Percentiles rank a stretch among this genome's conserved stretches.
These are phyloP conservation scores for Hoplostethus atlanticus DNA, from an alignment of 2,797 vertebrate genomes.

Conservation along the genomic window DNA sequence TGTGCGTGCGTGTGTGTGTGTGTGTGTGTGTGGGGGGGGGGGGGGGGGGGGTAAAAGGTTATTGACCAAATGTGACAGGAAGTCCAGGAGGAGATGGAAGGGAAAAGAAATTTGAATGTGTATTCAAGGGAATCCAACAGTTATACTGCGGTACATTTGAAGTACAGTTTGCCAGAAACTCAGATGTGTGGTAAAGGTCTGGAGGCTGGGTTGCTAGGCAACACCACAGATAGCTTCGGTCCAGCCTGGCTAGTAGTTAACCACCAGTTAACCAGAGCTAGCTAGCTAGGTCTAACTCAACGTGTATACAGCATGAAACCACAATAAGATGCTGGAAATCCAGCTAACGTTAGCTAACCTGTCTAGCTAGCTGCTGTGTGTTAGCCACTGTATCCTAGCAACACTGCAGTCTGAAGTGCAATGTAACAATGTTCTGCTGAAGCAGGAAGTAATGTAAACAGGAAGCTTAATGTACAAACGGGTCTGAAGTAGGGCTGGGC, in stretches of 20 bases:
- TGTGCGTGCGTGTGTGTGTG: not conserved
- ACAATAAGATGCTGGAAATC: not conserved
- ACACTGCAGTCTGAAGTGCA: slow-evolving; percentile 23
- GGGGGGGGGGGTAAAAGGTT: not conserved
- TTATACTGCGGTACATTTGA: too few species aligned
- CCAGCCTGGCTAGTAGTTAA: not conserved
- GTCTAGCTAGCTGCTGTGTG: slow-evolving; percentile 13
- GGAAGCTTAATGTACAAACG: not conserved
- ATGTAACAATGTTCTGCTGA: slow-evolving; percentile 8
- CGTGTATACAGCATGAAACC: too few species aligned
- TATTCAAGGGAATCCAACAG: not conserved
- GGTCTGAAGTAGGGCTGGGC: not conserved
- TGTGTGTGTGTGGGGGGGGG: not conserved
- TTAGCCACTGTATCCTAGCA: not conserved
- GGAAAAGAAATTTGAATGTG: not conserved
- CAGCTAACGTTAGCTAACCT: not conserved
- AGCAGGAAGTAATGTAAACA: slow-evolving; percentile 34
- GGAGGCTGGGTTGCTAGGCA: too few species aligned
- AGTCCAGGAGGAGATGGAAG: not conserved
- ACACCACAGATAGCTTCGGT: too few species aligned
- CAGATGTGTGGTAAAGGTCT: not conserved
- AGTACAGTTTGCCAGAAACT: too few species aligned
- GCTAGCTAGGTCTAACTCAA: not conserved
- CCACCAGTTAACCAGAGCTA: not conserved
- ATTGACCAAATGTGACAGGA: slow-evolving; percentile 8